These are phyloP conservation scores for Melipona quadrifasciata DNA, from an alignment of 1,140 invertebrate species.

Conservation along the genomic window DNA sequence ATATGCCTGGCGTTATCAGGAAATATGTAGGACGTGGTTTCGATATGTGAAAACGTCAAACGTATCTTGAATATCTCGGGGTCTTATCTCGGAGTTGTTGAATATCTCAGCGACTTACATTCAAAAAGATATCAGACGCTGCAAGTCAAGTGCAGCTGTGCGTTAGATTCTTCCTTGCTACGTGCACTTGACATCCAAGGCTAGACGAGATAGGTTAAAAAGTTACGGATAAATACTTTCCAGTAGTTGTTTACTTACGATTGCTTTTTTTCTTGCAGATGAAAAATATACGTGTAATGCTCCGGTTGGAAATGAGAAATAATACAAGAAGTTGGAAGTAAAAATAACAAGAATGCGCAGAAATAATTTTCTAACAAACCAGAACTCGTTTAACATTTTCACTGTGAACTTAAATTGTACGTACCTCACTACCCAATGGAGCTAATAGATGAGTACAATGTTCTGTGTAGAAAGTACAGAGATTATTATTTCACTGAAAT, in stretches of 20 bases:
- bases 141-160: slow-evolving; percentile 58
- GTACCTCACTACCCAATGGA: neutral
- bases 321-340: too few relatives aligned
- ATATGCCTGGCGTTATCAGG: slow-evolving; percentile 39
- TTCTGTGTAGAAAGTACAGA: neutral
- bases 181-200: slow-evolving; percentile 52
- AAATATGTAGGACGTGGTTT: slow-evolving; percentile 45
- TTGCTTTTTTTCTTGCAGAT: neutral
- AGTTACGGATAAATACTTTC: slow-evolving; percentile 22
- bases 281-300: neutral
- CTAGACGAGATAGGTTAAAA: slow-evolving; percentile 48
- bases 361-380: neutral
- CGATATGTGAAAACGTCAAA: slow-evolving; percentile 55
- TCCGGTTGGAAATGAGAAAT: too few relatives aligned
- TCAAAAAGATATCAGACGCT: slow-evolving; percentile 54
- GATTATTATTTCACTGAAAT: neutral
- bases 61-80: slow-evolving; percentile 54
- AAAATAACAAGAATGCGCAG: too few relatives aligned
- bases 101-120: slow-evolving; percentile 61
- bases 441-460: neutral
- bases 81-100: slow-evolving; percentile 52
- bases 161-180: slow-evolving; percentile 44
- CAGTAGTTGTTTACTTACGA: neutral
- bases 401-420: neutral
- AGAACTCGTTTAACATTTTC: neutral